Evolutionary conservation across 2,888 invertebrate genomes (phyloP), one percentile per base, ranked within the genome.

Genomic region (Stramonita haemastoma): DNA sequence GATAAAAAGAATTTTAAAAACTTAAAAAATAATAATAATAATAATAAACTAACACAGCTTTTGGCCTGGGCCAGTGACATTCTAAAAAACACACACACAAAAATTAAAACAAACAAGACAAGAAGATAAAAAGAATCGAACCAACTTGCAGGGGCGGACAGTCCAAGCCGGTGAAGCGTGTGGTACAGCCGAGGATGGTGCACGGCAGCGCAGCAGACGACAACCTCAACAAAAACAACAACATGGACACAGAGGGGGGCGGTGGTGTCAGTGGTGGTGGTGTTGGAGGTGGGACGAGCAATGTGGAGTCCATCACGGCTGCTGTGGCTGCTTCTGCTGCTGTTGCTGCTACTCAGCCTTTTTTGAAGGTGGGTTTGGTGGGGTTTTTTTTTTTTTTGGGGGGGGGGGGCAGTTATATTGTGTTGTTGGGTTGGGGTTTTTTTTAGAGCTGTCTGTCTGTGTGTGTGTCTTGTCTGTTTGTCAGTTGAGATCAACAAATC

Each of bases 301-400:
- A 90, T 85, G 91, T 92, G 83, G 93, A 94, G 87, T 91, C 93
- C 34, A 91, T 94, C 13, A 94, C 95, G 19, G 94, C 95, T 19
- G 94, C 95, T 26, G 95, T 94, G 13, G 95, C 95, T 66, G 95
- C 95, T 5, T 94, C 95, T 89, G 94, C 94, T 87, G 95, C 95
- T 83, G 94, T 95, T 22, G 95, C 95, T 70, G 95, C 94, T n/a
- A 94, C 95, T 32, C 95, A 95, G 87, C 95, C 95, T 19, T 95
- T 95, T 89, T 91, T 95, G 0, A 94, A 94, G 93, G 95, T 95
- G 91, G 29, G 46, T 46, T 46, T 46, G 46, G 46, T 46, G 46
- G 46, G 2, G 46, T 2, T 46, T 2, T 46, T 2, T 2, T 2
- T 2, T 46, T 46, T 2, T 46, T 46, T 46, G 46, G 46, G 46